Evolutionary conservation across 2,797 vertebrate genomes (phyloP).

Genomic region (Pyrocephalus nanus): DNA sequence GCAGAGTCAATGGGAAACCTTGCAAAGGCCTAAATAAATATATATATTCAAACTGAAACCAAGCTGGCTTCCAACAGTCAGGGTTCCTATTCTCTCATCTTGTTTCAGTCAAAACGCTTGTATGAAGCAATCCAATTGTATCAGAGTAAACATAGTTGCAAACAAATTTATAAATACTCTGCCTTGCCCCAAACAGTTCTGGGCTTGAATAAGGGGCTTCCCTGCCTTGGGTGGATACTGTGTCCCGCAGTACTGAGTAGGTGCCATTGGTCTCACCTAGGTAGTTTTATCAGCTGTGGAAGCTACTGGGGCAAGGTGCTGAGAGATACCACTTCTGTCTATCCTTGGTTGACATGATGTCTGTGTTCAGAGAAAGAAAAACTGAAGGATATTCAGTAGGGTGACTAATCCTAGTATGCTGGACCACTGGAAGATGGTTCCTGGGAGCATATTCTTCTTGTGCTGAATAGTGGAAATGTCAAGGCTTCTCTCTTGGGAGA

Average conservation of each 20-base stretch:
- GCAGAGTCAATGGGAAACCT: neutral
- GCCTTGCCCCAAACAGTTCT: neutral
- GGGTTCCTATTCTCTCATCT: conserved; percentile 48
- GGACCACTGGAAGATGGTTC: neutral
- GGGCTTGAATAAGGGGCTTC: neutral
- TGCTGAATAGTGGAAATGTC: neutral
- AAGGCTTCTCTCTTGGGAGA: neutral
- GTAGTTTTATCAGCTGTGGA: neutral
- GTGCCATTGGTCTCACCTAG: neutral
- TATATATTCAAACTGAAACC: neutral
- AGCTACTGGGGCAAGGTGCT: neutral
- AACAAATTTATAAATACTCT: conserved; percentile 11
- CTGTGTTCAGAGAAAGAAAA: neutral
- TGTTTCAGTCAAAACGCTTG: conserved; percentile 4
- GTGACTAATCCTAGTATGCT: neutral
- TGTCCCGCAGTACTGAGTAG: neutral
- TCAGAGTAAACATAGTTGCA: neutral
- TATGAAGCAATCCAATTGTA: conserved; percentile 13
- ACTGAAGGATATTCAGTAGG: neutral
- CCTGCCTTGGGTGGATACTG: neutral
- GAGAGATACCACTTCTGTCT: neutral
- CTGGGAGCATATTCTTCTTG: neutral
- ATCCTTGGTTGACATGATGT: neutral
- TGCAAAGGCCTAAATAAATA: neutral
- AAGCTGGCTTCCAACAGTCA: neutral